Conservation (phyloP, 2,888 invertebrate species). For the Nipponacmea schrenckii region DNA sequence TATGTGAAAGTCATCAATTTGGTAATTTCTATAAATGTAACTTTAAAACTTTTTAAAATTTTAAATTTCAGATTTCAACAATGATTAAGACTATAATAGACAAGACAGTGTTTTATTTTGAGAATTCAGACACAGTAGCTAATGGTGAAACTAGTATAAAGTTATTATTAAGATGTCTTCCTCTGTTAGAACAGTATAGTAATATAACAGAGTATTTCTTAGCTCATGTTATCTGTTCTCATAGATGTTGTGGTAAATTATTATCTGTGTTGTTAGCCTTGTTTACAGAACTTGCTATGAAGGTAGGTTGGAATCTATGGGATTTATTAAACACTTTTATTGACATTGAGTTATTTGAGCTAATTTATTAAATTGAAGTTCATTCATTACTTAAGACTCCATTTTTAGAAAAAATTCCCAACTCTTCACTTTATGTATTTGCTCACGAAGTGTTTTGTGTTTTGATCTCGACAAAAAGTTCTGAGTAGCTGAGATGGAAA, state of each 20-base stretch:
- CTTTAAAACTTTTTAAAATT: no score
- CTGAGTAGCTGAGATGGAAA: no score
- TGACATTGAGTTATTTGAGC: no score
- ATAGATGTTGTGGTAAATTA: conserved; percentile 85
- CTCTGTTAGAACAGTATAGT: conserved; percentile 82
- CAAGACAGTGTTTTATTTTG: neutral
- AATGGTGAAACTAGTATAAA: conserved; percentile 8
- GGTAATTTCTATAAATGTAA: no score
- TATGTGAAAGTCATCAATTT: no score
- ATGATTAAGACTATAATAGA: conserved; percentile 11
- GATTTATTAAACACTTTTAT: neutral
- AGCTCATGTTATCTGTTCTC: conserved; percentile 81
- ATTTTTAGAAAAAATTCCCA: no score
- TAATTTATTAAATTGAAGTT: no score
- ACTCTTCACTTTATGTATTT: no score
- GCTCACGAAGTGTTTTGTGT: no score
- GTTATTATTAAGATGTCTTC: conserved; percentile 59
- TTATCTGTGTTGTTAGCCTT: conserved; percentile 83
- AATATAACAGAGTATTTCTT: conserved; percentile 82
- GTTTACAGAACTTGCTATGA: conserved; percentile 84
- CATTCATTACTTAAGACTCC: no score
- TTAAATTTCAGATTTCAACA: neutral
- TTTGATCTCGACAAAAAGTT: no score
- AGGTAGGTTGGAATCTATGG: conserved; percentile 69
- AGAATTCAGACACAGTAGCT: neutral